These are phyloP conservation scores for Sanderia malayensis DNA, from an alignment of 30 jellyfish, hydroid and myxozoan species.

Conservation along the genomic window DNA sequence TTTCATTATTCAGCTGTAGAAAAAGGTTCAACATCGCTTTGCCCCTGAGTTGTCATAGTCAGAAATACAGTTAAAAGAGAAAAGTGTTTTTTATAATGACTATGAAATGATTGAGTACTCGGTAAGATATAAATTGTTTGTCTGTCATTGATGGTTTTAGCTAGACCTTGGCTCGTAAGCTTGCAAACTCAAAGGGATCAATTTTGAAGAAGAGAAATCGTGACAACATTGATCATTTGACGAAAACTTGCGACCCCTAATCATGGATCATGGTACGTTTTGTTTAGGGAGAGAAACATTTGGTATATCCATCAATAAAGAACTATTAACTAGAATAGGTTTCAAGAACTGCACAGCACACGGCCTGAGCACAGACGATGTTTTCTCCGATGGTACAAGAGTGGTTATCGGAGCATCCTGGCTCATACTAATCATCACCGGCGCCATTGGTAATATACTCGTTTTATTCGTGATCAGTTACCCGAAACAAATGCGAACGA, in stretches of 20 bases:
- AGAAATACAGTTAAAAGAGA: too few species aligned
- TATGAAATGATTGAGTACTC: too few species aligned
- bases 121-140: too few species aligned
- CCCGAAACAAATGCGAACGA: slow-evolving; percentile 39
- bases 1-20: too few species aligned
- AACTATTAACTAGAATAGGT: slow-evolving; percentile 20
- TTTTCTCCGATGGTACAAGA: slow-evolving; percentile 27
- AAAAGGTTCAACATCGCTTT: too few species aligned
- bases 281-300: slow-evolving; percentile 47
- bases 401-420: slow-evolving; percentile 33
- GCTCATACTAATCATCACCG: slow-evolving; percentile 31
- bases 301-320: slow-evolving; percentile 52
- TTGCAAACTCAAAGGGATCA: too few species aligned
- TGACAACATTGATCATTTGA: too few species aligned
- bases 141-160: too few species aligned
- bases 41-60: too few species aligned
- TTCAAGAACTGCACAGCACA: slow-evolving; percentile 10
- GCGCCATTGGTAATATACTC: slow-evolving; percentile 31
- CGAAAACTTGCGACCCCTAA: background rate
- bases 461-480: slow-evolving; percentile 45
- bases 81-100: too few species aligned
- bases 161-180: too few species aligned
- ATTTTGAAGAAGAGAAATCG: too few species aligned
- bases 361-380: slow-evolving; percentile 6
- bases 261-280: slow-evolving; percentile 38